phyloP scores from a whole-genome alignment of 2,113 vertebrate species.

The Paedocypris sp. region DNA sequence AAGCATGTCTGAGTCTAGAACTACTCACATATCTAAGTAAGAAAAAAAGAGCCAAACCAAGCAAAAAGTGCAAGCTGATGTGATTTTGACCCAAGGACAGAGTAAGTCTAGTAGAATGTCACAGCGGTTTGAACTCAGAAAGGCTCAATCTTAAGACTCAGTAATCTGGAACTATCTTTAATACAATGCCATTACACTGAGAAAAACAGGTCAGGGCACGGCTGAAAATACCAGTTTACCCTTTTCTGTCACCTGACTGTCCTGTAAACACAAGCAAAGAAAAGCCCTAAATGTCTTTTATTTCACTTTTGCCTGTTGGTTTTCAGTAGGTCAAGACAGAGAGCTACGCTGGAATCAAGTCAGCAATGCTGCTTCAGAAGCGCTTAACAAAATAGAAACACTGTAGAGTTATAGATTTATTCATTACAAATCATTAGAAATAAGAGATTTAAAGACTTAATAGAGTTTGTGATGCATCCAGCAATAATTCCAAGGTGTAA shows the following conservation, averaged over 20 bases:
- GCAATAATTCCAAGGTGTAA: too few species aligned
- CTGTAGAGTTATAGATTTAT: too few species aligned
- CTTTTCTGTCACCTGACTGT: conserved; percentile 29
- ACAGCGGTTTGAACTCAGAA: conserved; percentile 54
- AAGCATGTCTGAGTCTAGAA: too few species aligned
- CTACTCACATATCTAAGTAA: too few species aligned
- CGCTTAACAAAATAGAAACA: too few species aligned
- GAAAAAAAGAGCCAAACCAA: too few species aligned
- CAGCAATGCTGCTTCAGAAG: not conserved
- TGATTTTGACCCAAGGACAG: conserved; percentile 48
- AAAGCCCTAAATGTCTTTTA: conserved; percentile 31
- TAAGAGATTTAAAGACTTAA: too few species aligned
- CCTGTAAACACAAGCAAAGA: conserved; percentile 6
- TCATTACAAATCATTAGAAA: too few species aligned
- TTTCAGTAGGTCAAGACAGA: not conserved
- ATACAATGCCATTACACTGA: conserved; percentile 51
- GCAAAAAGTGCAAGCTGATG: conserved; percentile 33
- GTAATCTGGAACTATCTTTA: conserved; percentile 60
- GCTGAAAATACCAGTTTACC: conserved; percentile 43
- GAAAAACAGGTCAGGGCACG: conserved; percentile 43
- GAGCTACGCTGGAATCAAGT: not conserved
- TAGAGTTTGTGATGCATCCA: too few species aligned
- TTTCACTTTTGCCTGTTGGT: conserved; percentile 31
- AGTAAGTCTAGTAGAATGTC: conserved; percentile 50
- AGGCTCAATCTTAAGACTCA: conserved; percentile 57